phyloP scores from a whole-genome alignment of 2,113 vertebrate genomes.

The human region DNA sequence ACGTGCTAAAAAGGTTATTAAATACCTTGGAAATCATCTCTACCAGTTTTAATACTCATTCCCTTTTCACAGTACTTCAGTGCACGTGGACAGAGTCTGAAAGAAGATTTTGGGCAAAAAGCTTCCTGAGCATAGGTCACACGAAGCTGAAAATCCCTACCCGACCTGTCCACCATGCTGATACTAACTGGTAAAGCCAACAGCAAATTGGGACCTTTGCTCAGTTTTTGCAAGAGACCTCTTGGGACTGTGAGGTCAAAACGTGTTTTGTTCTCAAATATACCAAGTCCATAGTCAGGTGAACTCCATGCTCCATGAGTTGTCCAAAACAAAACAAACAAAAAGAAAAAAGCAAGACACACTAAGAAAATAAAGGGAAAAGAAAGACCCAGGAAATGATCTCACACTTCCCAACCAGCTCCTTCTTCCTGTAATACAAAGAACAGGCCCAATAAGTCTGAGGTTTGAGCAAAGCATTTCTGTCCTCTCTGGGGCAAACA shows the following conservation, averaged over 20 bases:
- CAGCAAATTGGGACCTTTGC: neutral
- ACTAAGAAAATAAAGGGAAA: neutral
- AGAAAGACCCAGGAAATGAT: neutral
- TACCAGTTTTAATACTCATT: neutral
- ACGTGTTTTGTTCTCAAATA: neutral
- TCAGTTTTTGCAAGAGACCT: neutral
- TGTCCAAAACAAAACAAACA: neutral
- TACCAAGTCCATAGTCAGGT: neutral
- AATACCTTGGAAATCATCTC: neutral
- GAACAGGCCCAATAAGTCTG: neutral
- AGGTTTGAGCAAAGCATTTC: neutral
- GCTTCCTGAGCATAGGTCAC: neutral
- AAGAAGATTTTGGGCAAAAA: neutral
- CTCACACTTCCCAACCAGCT: neutral
- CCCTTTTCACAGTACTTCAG: neutral
- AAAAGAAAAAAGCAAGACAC: neutral
- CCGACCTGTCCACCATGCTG: neutral
- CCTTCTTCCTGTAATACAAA: neutral
- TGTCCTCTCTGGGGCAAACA: neutral
- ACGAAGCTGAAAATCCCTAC: neutral
- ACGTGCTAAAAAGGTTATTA: neutral
- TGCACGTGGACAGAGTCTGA: neutral
- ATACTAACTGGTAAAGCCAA: neutral
- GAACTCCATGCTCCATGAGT: neutral
- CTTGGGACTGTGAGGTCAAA: conserved; percentile 16